Percentiles rank a stretch among this genome's conserved stretches.
These are phyloP conservation scores for Zosterops pallidus DNA, from an alignment of 2,113 vertebrate species.

Conservation along the genomic window DNA sequence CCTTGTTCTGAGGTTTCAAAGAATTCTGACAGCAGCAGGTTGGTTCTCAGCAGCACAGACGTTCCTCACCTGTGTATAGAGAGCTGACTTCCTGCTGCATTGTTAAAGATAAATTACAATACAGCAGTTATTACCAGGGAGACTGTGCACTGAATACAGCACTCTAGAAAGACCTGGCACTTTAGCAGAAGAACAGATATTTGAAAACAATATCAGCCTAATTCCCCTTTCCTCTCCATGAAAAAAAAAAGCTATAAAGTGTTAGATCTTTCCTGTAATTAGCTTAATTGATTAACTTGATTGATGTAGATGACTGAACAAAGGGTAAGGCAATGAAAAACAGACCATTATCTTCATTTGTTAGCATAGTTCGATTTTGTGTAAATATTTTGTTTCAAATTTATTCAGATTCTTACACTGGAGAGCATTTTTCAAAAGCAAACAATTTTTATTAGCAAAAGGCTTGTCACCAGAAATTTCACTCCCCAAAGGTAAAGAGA, in stretches of 20 bases:
- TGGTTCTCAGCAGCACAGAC: not conserved
- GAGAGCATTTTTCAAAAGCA: constrained; percentile 7
- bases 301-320: not conserved
- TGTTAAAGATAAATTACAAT: not conserved
- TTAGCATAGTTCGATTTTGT: not conserved
- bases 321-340: not conserved
- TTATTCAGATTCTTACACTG: not conserved
- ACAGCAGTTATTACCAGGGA: not conserved
- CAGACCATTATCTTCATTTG: not conserved
- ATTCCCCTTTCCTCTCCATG: not conserved
- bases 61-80: not conserved
- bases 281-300: constrained; percentile 16
- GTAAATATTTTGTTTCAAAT: constrained; percentile 26
- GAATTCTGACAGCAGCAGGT: not conserved
- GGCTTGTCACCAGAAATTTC: constrained; percentile 29
- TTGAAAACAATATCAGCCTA: not conserved
- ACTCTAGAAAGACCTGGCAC: not conserved
- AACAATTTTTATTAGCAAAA: constrained; percentile 16
- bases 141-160: not conserved
- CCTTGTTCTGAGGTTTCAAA: not conserved
- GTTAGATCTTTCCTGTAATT: not conserved
- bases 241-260: not conserved
- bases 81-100: not conserved
- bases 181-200: not conserved
- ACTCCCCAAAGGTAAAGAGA: not conserved